Conservation (phyloP, 30 jellyfish, hydroid and myxozoan genomes). For the Phacellophora camtschatica region DNA sequence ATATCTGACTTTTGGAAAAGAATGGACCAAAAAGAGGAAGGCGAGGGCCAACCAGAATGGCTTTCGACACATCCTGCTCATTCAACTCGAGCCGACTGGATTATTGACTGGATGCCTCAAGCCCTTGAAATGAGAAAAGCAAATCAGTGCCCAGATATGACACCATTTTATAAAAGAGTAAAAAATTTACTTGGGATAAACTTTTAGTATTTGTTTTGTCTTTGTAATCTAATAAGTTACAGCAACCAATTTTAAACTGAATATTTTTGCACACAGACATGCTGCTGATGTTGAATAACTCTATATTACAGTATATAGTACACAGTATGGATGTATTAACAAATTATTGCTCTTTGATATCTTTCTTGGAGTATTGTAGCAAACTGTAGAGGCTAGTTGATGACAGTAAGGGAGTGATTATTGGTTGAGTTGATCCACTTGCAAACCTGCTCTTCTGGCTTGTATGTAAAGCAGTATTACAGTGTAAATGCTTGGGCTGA, state of each 20-base stretch:
- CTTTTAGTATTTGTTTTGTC: background rate
- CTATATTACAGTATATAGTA: too few species aligned
- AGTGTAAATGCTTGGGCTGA: too few species aligned
- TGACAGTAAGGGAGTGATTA: too few species aligned
- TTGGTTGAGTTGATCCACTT: too few species aligned
- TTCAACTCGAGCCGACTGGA: constrained; percentile 70
- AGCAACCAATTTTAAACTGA: background rate
- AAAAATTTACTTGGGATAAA: background rate
- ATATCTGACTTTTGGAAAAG: constrained; percentile 87
- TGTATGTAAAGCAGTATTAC: too few species aligned
- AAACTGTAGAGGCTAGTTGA: too few species aligned
- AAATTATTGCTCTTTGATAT: too few species aligned
- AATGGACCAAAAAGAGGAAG: constrained; percentile 59
- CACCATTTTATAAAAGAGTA: constrained; percentile 59
- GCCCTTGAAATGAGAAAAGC: constrained; percentile 69
- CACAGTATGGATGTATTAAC: too few species aligned
- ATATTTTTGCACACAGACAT: background rate
- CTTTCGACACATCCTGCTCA: constrained; percentile 90
- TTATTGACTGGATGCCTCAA: constrained; percentile 66
- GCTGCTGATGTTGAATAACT: too few species aligned
- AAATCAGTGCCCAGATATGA: constrained; percentile 73
- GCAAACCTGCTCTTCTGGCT: too few species aligned
- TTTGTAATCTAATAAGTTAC: background rate
- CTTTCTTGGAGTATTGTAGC: too few species aligned
- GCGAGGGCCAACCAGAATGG: constrained; percentile 63